Evolutionary conservation across 2,797 vertebrate genomes (phyloP), one percentile per base, ranked within the genome.

Genomic region (Rhinella marina): DNA sequence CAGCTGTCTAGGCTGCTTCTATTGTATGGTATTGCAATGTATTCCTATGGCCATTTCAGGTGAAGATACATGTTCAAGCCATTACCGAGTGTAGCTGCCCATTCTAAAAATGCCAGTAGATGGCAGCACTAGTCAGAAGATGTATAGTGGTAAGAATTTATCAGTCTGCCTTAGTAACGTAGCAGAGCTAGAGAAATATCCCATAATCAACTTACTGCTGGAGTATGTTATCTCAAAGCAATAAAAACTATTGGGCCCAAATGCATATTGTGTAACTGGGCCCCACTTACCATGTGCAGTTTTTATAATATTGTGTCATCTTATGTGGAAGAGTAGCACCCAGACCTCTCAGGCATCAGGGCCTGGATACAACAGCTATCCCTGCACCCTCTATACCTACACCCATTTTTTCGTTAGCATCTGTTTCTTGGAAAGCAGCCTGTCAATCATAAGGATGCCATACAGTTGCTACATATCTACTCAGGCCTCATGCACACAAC

Each of bases 111-210:
- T 2, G 13, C 19, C 85, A 86, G 52, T 70, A 86, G 85, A 81
- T 70, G 78, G 78, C 85, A 86, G 76, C 62, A 80, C 23, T n/a
- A 54, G 7, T 32, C 85, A 41, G 25, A 14, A 50, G 23, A 50
- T 17, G 29, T 7, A 32, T 19, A 81, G 8, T 54, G n/a, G 48
- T 27, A 32, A 5, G 16, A 76, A 61, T 27, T 25, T 5, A 41
- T 83, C 61, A 17, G 10, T 59, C 41, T 84, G 54, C 11, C 11
- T 19, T 23, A 54, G 0, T 10, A 73, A 16, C 10, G n/a, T 41
- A 61, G 13, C 11, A 72, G 0, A 84, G 12, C 32, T 23, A 83
- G 6, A 25, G 68, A 57, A 83, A 21, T 6, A 70, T 14, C 16
- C 50, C 50, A 54, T 82, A 27, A 68, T 82, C 17, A 54, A 70